Percentiles rank a stretch among this genome's conserved stretches.
Conservation (phyloP, 2,888 invertebrate species). For the Yponomeuta cagnagella region DNA sequence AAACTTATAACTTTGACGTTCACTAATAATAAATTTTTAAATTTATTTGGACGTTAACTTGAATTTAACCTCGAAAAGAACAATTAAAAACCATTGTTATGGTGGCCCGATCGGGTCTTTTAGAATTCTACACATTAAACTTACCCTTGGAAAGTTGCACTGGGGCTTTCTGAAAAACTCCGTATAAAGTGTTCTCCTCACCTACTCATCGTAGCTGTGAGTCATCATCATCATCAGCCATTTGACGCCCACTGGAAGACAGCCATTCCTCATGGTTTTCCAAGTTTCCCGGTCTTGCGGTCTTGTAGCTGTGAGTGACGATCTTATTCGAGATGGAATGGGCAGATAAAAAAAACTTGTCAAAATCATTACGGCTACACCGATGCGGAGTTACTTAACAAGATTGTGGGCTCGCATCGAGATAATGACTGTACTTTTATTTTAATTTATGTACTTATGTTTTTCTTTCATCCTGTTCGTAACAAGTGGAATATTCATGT, state of each 20-base stretch:
- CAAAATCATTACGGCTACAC: slow-evolving; percentile 61
- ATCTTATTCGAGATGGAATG: slow-evolving; percentile 42
- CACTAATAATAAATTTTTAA: too few species aligned
- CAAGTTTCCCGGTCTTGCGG: too few species aligned
- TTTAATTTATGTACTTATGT: not conserved
- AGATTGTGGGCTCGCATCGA: slow-evolving; percentile 54
- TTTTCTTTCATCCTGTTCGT: slow-evolving; percentile 37
- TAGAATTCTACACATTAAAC: too few species aligned
- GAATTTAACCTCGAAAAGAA: too few species aligned
- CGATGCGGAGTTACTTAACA: slow-evolving; percentile 54
- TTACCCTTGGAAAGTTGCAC: not conserved
- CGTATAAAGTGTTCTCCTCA: too few species aligned
- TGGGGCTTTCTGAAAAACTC: too few species aligned
- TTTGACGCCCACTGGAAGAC: too few species aligned
- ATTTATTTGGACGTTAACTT: too few species aligned
- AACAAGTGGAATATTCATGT: slow-evolving; percentile 18
- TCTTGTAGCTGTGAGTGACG: slow-evolving; percentile 28
- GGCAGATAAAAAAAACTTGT: slow-evolving; percentile 55
- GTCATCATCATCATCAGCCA: slow-evolving; percentile 16
- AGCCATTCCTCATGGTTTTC: too few species aligned
- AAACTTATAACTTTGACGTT: too few species aligned
- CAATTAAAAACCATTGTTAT: too few species aligned
- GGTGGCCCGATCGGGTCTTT: too few species aligned
- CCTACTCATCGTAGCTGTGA: slow-evolving; percentile 18
- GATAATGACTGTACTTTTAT: slow-evolving; percentile 59